Conservation (phyloP, 2,888 invertebrate species). For the Lasioglossum vierecki region DNA sequence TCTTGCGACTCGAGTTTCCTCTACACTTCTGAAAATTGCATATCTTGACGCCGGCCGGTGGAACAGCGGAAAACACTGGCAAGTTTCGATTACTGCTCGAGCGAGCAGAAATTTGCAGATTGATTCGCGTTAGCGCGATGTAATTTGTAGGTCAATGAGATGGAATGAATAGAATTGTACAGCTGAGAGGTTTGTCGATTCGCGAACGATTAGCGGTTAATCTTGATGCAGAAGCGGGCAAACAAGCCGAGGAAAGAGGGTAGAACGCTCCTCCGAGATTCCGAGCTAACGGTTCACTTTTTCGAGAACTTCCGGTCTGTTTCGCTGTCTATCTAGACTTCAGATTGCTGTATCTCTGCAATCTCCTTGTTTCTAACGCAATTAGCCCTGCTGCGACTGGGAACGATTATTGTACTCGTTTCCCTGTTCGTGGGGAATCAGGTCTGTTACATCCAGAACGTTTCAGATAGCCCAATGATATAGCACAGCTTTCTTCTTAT, state of each 20-base stretch:
- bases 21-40: conserved; percentile 2
- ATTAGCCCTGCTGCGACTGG: conserved; percentile 54
- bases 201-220: background rate
- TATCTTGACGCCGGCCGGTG: background rate
- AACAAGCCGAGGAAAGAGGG: conserved; percentile 65
- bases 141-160: background rate
- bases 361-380: conserved; percentile 25
- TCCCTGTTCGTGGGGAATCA: conserved; percentile 13
- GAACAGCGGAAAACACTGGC: background rate
- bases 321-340: conserved; percentile 36
- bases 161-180: background rate
- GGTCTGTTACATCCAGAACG: background rate
- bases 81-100: background rate
- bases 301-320: conserved; percentile 66
- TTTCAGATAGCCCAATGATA: background rate
- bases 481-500: background rate
- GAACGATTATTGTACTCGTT: conserved; percentile 36
- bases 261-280: conserved; percentile 60
- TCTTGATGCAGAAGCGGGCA: conserved; percentile 27
- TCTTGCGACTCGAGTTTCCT: conserved; percentile 26
- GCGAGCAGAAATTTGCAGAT: background rate
- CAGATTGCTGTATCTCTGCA: conserved; percentile 8
- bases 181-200: background rate
- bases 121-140: background rate
- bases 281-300: conserved; percentile 66